Base-by-base conservation (phyloP, 2,797 vertebrate species). In the Sebastes glaucus region DNA sequence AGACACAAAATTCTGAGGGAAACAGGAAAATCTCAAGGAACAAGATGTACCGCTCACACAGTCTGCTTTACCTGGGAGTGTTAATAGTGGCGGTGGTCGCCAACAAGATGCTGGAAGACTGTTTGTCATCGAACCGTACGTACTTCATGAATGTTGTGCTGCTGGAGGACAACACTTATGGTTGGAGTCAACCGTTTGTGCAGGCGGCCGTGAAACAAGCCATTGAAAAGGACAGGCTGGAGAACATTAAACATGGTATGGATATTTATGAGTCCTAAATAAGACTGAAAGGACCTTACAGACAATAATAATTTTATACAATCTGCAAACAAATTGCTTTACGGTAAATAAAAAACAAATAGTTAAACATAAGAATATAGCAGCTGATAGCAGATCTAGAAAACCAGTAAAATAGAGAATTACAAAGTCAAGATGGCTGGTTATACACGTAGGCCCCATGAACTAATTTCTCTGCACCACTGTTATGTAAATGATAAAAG, bases 131-230 rank as follows among this genome's bases (percentile, higher is more conserved):
- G 2, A 82, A 87, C 0, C 78, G 0, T 1, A 84, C 0, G 1
- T 96, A 95, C 11, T 83, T 85, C 38, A 95, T 99, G 82, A 98
- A 97, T 3, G 96, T 99, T 11, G 96, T 98, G 76, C 94, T 98
- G 60, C 94, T 98, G 95, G 96, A 97, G 86, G 97, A 97, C 88
- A 89, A 91, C 2, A 93, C 89, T 11, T 96, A 97, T 7, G 89
- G 82, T 23, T 95, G 95, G 92, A 92, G 92, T 46, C 61, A 90
- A 20, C 61, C 71, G 0, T 90, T 75, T 55, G 93, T 99, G 68
- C 0, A 81, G 89, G 62, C 3, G 0, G 95, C 93, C 0, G 97
- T 99, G 88, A 0, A 91, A 0, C 2, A 8, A 53, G 97, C 97
- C 8, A 83, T 98, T 66, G 8, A 87, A 18, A 42, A 65, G 5